Conservation (phyloP, 53 echinoderm and acorn worm genomes). For the Crossaster papposus region DNA sequence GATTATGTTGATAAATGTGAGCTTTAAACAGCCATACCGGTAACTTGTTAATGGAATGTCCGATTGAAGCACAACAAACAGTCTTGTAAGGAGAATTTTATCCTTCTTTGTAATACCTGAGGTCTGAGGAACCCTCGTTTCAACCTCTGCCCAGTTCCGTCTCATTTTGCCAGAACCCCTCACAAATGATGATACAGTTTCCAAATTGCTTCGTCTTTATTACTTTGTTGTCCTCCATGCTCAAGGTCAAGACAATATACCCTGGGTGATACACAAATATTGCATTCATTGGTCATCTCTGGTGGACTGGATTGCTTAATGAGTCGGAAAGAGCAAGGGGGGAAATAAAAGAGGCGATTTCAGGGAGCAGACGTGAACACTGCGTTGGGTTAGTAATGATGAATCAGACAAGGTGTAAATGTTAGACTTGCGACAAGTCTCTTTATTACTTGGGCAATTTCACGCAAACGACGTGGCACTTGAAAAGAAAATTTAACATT, state of each 20-base stretch:
- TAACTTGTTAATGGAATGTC: too few species aligned
- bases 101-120: too few species aligned
- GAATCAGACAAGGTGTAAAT: slow-evolving; percentile 7
- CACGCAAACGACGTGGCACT: too few species aligned
- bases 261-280: neutral
- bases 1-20: too few species aligned
- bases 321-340: neutral
- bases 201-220: neutral
- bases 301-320: neutral
- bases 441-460: neutral
- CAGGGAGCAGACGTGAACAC: neutral
- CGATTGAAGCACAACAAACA: too few species aligned
- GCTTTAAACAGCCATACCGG: too few species aligned
- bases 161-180: too few species aligned
- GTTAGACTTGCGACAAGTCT: neutral
- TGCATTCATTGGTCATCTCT: neutral
- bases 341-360: neutral
- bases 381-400: slow-evolving; percentile 11
- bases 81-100: too few species aligned
- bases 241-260: neutral
- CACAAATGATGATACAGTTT: neutral
- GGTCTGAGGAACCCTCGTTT: too few species aligned
- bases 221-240: neutral
- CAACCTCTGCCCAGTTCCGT: too few species aligned
- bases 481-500: too few species aligned